Base-by-base conservation (phyloP, 1,140 invertebrate species). In the Aricia agestis region DNA sequence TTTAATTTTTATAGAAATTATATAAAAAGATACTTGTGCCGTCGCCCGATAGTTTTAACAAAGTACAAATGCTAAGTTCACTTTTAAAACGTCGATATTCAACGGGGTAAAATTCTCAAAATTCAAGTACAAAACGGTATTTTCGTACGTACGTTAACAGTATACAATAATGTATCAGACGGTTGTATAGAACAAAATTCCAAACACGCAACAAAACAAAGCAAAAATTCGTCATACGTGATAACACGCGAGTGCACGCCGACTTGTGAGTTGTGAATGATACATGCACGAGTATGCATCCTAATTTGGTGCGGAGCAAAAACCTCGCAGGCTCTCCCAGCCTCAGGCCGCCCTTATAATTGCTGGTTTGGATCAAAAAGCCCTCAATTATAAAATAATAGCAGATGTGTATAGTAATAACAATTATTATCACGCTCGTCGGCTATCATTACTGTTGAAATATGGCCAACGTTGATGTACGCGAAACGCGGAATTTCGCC, bases 351-450 rank as follows among this genome's bases (percentile, higher is more conserved):
- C 84, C 77, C 80, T 89, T 89, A 91, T 91, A 91, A 91, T 90
- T 91, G 87, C 78, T 78, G 87, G 87, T 86, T 90, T 89, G 87
- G 83, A 83, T 82, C 83, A 84, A 86, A 90, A 91, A 90, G 82
- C 85, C 88, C 79, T 89, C 89, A 91, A 91, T 91, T 91, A 91
- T 91, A 91, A 91, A 91, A 91, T 91, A 90, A 91, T 91, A 91
- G 86, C 88, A 89, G 87, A 89, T 89, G 87, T 82, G 86, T 87
- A 87, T 89, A 89, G 87, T 91, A 90, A 91, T 91, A 90, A 90
- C 89, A 91, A 90, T 91, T 89, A 91, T 91, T 91, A 91, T 91
- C 87, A 86, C 87, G 87, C 87, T 86, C 82, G 81, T 76, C 78
- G 68, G 81, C 80, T 83, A 83, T 89, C 84, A 91, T 91, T 91